phyloP scores from a whole-genome alignment of 2,113 vertebrate genomes.

The Sorex araneus region DNA sequence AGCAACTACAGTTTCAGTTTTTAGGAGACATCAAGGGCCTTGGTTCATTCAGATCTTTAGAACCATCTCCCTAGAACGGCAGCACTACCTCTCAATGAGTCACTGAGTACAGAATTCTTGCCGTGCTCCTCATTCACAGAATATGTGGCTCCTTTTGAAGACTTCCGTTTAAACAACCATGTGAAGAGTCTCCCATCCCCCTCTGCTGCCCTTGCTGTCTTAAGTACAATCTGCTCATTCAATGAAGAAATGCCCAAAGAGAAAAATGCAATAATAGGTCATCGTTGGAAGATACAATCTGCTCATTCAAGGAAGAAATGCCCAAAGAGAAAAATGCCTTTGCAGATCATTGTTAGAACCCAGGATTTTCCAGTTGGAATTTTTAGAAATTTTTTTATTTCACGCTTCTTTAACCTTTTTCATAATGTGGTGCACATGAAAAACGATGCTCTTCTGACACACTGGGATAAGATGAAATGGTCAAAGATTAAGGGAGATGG shows the following conservation, averaged over 20 bases:
- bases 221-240: neutral
- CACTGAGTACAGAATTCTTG: slow-evolving; percentile 20
- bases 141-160: neutral
- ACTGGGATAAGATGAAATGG: neutral
- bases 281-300: neutral
- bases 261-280: no score
- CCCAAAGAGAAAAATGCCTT: neutral
- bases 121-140: slow-evolving; percentile 23
- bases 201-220: neutral
- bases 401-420: neutral
- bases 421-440: neutral
- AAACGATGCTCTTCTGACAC: neutral
- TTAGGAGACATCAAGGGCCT: neutral
- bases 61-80: neutral
- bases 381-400: neutral
- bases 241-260: neutral
- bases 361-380: neutral
- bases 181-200: neutral
- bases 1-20: neutral
- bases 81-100: neutral
- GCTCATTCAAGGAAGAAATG: neutral
- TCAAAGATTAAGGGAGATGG: no score
- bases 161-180: slow-evolving; percentile 41
- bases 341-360: neutral
- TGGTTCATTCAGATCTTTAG: neutral